These are phyloP conservation scores for Lasioglossum oenotherae DNA, from an alignment of 2,888 invertebrate genomes.

Conservation along the genomic window DNA sequence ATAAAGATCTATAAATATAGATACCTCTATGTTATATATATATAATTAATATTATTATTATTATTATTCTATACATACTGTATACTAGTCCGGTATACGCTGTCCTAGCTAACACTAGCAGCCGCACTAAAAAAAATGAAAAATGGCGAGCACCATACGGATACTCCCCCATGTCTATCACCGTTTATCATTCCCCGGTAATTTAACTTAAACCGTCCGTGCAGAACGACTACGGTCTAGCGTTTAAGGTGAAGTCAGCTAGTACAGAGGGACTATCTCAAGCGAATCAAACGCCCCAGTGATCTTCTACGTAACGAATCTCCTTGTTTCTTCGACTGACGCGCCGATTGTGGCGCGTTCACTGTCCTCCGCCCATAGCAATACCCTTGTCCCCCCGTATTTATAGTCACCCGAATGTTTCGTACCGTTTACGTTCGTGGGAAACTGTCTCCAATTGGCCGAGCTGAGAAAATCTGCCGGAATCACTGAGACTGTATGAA, in stretches of 20 bases:
- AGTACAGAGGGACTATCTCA: constrained; percentile 63
- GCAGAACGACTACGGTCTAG: constrained; percentile 64
- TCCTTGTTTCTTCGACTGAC: constrained; percentile 15
- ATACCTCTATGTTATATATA: constrained; percentile 31
- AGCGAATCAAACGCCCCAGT: constrained; percentile 77
- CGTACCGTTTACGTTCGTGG: neutral
- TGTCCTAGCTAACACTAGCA: constrained; percentile 76
- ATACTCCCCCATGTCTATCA: constrained; percentile 37
- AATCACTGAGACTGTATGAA: neutral
- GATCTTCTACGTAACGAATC: constrained; percentile 46
- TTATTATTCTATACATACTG: constrained; percentile 65
- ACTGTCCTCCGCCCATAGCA: constrained; percentile 2
- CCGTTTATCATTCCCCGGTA: constrained; percentile 41
- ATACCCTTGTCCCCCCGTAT: constrained; percentile 17
- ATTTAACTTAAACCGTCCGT: constrained; percentile 63
- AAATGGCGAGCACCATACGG: constrained; percentile 33
- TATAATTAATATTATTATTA: constrained; percentile 49
- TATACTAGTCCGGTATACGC: constrained; percentile 83
- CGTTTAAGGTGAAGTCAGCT: constrained; percentile 74
- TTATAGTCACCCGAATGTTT: constrained; percentile 26
- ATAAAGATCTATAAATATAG: constrained; percentile 9
- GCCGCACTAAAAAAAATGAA: constrained; percentile 50
- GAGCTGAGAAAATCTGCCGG: neutral
- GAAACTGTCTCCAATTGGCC: neutral
- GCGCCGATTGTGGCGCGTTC: constrained; percentile 19